Percentiles rank a stretch among this genome's conserved stretches.
phyloP scores from a whole-genome alignment of 92 coral and sea anemone species.

The Palythoa caribaeorum region DNA sequence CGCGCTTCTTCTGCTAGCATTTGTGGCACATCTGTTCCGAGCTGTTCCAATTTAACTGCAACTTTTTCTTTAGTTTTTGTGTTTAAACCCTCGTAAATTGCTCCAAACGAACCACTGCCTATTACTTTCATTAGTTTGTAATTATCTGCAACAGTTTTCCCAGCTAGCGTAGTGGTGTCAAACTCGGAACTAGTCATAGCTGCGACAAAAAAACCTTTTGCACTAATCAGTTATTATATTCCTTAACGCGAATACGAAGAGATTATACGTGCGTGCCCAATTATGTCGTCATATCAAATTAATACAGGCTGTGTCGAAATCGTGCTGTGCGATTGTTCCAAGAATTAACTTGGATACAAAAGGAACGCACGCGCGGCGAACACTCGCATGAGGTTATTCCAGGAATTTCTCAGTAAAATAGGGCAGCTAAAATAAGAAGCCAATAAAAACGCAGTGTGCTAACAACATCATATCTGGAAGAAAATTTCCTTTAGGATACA shows the following conservation, averaged over 20 bases:
- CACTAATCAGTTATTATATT: too few species aligned
- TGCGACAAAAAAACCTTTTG: not conserved
- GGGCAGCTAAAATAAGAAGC: too few species aligned
- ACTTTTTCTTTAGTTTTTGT: constrained; percentile 67
- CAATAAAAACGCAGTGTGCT: too few species aligned
- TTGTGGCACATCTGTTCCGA: constrained; percentile 47
- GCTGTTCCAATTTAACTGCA: constrained; percentile 73
- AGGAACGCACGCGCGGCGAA: not conserved
- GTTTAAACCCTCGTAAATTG: constrained; percentile 66
- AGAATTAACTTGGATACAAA: not conserved
- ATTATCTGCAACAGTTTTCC: constrained; percentile 58
- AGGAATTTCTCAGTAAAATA: too few species aligned
- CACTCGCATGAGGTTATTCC: too few species aligned
- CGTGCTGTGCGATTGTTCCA: not conserved
- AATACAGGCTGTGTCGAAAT: too few species aligned
- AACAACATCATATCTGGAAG: too few species aligned
- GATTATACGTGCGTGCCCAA: not conserved
- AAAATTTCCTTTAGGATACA: too few species aligned
- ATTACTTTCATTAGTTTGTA: constrained; percentile 62
- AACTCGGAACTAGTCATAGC: constrained; percentile 49
- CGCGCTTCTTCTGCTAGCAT: constrained; percentile 79
- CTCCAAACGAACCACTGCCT: constrained; percentile 85
- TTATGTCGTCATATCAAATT: constrained; percentile 27
- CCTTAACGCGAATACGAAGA: not conserved
- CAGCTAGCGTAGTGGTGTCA: constrained; percentile 28